Conservation (phyloP, 2,797 vertebrate genomes). For the Sciurus carolinensis region DNA sequence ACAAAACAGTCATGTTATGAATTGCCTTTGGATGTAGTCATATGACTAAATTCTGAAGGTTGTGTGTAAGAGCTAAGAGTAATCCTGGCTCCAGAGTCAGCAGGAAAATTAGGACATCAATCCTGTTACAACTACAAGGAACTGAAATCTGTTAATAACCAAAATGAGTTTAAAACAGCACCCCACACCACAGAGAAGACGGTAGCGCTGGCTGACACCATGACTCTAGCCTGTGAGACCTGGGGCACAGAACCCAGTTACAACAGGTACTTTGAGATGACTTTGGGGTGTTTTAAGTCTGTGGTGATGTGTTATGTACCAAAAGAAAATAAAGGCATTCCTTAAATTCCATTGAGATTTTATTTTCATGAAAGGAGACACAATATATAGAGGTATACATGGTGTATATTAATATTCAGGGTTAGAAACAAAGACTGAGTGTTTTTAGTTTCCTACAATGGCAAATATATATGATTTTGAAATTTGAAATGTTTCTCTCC, state of each 20-base stretch:
- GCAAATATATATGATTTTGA: conserved; percentile 57
- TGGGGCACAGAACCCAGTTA: background rate
- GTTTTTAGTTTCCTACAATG: conserved; percentile 66
- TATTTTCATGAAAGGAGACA: conserved; percentile 64
- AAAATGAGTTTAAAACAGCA: background rate
- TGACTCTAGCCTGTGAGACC: background rate
- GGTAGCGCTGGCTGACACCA: too few relatives aligned
- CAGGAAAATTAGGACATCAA: background rate
- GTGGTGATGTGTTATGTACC: background rate
- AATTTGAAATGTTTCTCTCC: conserved; percentile 70
- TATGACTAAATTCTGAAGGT: background rate
- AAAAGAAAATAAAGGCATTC: background rate
- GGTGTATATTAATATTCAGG: background rate
- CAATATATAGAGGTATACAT: background rate
- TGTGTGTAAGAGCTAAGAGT: background rate
- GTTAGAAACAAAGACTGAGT: conserved; percentile 63
- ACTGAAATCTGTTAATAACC: background rate
- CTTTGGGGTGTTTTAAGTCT: background rate
- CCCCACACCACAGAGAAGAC: background rate
- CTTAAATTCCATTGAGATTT: conserved; percentile 55
- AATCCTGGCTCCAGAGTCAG: background rate
- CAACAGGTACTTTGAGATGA: background rate
- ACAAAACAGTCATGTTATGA: background rate
- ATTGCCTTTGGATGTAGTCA: background rate
- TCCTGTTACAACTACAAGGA: background rate